Evolutionary conservation across 64 coral and sea anemone species (phyloP).

Genomic region (Cladopsammia gracilis): DNA sequence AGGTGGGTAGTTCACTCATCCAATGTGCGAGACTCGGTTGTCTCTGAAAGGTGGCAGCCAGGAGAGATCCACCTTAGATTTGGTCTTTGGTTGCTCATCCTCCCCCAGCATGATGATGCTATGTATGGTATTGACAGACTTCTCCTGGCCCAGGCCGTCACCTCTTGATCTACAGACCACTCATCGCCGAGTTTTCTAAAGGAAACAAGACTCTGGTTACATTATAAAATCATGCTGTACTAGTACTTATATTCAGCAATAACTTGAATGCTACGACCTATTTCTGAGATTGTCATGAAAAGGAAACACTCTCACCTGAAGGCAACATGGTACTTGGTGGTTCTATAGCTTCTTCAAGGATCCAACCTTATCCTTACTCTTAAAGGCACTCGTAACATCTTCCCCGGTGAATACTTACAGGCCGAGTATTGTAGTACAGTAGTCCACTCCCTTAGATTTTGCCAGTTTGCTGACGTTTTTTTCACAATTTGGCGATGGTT

Average conservation of each 20-base stretch:
- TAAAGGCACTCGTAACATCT: conserved; percentile 80
- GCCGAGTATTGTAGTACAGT: conserved; percentile 55
- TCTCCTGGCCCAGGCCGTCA: conserved; percentile 30
- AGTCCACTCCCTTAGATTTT: conserved; percentile 15
- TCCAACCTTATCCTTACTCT: conserved; percentile 59
- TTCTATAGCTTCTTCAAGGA: conserved; percentile 40
- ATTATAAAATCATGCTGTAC: background rate
- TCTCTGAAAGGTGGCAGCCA: conserved; percentile 52
- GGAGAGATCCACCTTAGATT: conserved; percentile 62
- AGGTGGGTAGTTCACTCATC: conserved; percentile 65
- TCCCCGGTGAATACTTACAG: conserved; percentile 76
- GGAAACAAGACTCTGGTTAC: background rate
- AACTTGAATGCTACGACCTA: background rate
- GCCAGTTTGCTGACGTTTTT: conserved; percentile 55
- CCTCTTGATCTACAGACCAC: conserved; percentile 53
- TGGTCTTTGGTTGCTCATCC: conserved; percentile 4
- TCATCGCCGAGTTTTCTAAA: conserved; percentile 64
- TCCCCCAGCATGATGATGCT: conserved; percentile 54
- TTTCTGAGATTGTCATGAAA: background rate
- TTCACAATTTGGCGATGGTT: conserved; percentile 49
- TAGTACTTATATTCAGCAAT: too few species aligned
- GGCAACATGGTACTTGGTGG: conserved; percentile 43
- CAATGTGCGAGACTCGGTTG: conserved; percentile 47
- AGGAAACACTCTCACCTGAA: conserved; percentile 36
- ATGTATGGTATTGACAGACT: conserved; percentile 34